phyloP scores from a whole-genome alignment of 1,140 invertebrate species.

The Doryteuthis pealeii region DNA sequence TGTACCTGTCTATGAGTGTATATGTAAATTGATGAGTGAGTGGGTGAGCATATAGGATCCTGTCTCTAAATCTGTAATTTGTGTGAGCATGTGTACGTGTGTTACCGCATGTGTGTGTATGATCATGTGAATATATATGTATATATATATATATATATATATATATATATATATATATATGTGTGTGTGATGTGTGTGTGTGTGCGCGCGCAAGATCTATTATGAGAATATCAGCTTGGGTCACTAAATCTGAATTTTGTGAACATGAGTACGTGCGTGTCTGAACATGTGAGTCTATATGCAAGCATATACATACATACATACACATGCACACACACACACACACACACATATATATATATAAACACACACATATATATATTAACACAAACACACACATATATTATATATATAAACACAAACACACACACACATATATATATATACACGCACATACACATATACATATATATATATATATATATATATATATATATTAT shows the following conservation, averaged over 20 bases:
- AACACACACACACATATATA: too few relatives aligned
- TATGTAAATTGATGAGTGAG: not conserved
- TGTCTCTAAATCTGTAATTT: not conserved
- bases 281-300: not conserved
- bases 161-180: not conserved
- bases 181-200: not conserved
- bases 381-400: too few relatives aligned
- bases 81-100: not conserved
- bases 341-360: too few relatives aligned
- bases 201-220: not conserved
- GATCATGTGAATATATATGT: not conserved
- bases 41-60: not conserved
- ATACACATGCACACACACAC: not conserved
- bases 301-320: not conserved
- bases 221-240: not conserved
- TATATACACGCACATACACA: too few relatives aligned
- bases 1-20: not conserved
- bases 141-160: not conserved
- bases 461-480: too few relatives aligned
- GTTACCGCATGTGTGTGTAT: not conserved
- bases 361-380: too few relatives aligned
- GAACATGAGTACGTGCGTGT: not conserved
- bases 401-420: too few relatives aligned
- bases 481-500: too few relatives aligned
- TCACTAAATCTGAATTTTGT: not conserved